Evolutionary conservation across 2,113 vertebrate genomes (phyloP).

Genomic region (Nothocercus julius): DNA sequence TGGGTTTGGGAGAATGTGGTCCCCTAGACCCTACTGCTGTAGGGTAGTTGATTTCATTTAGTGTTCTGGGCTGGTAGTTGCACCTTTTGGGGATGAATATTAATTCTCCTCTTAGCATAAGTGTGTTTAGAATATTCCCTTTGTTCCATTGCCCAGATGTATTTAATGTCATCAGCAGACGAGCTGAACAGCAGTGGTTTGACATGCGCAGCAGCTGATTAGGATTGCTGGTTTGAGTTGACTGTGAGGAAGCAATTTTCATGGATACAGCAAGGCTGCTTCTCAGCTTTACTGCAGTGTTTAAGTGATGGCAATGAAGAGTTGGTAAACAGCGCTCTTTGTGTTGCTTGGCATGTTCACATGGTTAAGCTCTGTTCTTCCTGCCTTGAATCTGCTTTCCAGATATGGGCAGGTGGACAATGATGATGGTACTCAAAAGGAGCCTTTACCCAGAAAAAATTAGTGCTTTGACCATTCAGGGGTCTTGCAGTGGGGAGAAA

Average conservation of each 20-base stretch:
- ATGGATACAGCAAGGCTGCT: not conserved
- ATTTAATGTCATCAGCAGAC: conserved; percentile 55
- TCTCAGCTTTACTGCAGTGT: not conserved
- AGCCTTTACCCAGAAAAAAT: not conserved
- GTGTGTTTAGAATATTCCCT: conserved; percentile 64
- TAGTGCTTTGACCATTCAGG: not conserved
- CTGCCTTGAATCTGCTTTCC: not conserved
- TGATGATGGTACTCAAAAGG: not conserved
- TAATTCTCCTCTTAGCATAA: conserved; percentile 67
- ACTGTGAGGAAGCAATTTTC: not conserved
- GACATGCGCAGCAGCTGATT: conserved; percentile 37
- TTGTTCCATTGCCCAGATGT: conserved; percentile 69
- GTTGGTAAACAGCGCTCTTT: not conserved
- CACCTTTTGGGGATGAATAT: conserved; percentile 63
- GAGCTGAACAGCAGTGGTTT: conserved; percentile 69
- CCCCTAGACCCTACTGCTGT: not conserved
- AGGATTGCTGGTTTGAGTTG: not conserved
- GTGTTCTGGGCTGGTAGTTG: conserved; percentile 27
- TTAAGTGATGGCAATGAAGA: not conserved
- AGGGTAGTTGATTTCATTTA: not conserved
- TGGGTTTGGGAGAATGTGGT: not conserved
- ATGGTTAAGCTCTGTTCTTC: not conserved
- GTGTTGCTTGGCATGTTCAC: not conserved
- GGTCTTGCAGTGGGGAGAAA: not conserved
- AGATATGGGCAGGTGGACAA: not conserved